These are phyloP conservation scores for Nephrotoma appendiculata DNA, from an alignment of 2,888 invertebrate species.

Conservation along the genomic window DNA sequence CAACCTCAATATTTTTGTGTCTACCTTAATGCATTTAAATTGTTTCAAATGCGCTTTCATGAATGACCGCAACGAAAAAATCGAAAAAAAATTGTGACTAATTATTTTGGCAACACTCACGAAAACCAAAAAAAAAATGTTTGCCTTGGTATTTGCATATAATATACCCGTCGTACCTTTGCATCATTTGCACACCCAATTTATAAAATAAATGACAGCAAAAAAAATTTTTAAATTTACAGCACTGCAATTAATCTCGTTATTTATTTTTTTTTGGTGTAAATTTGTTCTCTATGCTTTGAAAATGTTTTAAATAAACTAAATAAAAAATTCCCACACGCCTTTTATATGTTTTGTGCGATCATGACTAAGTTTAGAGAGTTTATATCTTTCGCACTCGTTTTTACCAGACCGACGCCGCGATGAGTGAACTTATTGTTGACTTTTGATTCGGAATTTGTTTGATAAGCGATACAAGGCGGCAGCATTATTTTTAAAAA, in stretches of 20 bases:
- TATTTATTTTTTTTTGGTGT: neutral
- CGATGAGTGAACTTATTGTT: neutral
- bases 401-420: neutral
- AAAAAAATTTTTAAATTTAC: neutral
- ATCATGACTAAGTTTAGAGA: neutral
- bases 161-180: neutral
- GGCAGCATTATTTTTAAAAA: neutral
- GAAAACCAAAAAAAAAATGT: neutral
- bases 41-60: neutral
- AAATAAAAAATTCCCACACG: neutral
- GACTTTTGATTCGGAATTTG: neutral
- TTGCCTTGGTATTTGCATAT: neutral
- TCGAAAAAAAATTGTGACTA: neutral
- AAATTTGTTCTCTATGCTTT: neutral
- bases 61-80: neutral
- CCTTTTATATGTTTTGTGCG: neutral
- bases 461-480: neutral
- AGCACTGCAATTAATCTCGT: neutral
- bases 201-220: neutral
- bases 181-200: neutral
- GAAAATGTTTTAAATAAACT: neutral
- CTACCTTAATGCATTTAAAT: too few relatives aligned
- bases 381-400: neutral
- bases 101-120: neutral
- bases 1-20: too few relatives aligned